These are phyloP conservation scores for Drosophila littoralis DNA, from an alignment of 1,140 invertebrate genomes.

Conservation along the genomic window DNA sequence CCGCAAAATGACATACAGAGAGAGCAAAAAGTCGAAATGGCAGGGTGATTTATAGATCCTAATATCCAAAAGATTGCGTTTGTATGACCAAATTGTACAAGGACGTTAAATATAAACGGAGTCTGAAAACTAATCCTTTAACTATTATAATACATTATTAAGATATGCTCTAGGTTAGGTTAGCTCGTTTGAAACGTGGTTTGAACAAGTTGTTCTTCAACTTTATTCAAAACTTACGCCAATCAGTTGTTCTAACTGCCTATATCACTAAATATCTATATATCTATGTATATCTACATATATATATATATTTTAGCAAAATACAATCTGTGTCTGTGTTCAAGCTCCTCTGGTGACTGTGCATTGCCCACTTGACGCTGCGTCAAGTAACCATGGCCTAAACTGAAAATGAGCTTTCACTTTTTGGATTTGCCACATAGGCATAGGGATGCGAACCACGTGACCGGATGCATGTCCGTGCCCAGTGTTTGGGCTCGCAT, in stretches of 20 bases:
- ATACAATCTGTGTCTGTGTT: background rate
- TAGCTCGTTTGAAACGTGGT: too few species aligned
- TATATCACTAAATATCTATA: too few species aligned
- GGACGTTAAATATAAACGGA: background rate
- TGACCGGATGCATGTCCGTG: background rate
- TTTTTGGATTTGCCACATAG: conserved; percentile 23
- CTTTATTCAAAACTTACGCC: too few species aligned
- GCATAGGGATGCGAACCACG: background rate
- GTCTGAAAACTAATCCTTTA: background rate
- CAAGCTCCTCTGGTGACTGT: background rate
- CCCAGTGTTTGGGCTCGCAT: conserved; percentile 35
- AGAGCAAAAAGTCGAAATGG: background rate
- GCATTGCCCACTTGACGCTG: conserved; percentile 6
- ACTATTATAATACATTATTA: too few species aligned
- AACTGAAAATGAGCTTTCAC: conserved; percentile 62
- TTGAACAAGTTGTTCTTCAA: too few species aligned
- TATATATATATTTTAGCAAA: too few species aligned
- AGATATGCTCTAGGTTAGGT: too few species aligned
- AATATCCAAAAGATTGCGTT: background rate
- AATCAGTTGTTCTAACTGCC: too few species aligned
- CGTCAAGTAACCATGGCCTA: conserved; percentile 2
- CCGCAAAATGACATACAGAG: background rate
- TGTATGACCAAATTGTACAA: background rate
- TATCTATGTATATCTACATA: background rate
- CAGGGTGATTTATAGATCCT: background rate